These are phyloP conservation scores for Bos indicus DNA, from an alignment of 2,113 vertebrate species.

Conservation along the genomic window DNA sequence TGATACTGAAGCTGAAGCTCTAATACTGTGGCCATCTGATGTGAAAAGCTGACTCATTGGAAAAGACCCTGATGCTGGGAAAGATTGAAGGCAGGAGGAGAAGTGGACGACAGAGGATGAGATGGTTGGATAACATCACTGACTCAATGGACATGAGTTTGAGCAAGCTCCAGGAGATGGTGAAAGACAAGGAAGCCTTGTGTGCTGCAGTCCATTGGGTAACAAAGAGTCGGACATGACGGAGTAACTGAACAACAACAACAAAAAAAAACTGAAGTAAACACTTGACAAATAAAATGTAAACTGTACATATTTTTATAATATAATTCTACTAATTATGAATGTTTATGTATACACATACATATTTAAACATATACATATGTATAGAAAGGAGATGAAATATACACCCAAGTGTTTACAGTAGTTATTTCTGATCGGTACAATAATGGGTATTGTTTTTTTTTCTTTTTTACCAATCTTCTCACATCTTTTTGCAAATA, in stretches of 20 bases:
- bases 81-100: not conserved
- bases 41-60: not conserved
- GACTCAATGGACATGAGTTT: not conserved
- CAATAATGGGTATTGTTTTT: not conserved
- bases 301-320: not conserved
- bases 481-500: not conserved
- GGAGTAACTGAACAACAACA: not conserved
- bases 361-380: not conserved
- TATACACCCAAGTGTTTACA: not conserved
- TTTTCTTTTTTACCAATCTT: not conserved
- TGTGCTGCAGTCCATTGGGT: not conserved
- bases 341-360: not conserved
- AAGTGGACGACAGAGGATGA: not conserved
- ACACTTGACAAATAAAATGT: not conserved
- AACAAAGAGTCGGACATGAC: accelerated
- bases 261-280: not conserved
- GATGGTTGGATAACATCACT: not conserved
- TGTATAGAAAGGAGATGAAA: not conserved
- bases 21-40: not conserved
- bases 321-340: not conserved
- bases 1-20: not conserved
- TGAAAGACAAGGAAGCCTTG: not conserved
- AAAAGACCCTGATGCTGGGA: not conserved
- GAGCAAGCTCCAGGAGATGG: accelerated
- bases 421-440: not conserved